Evolutionary conservation across 2,797 vertebrate genomes (phyloP), one percentile per base, ranked within the genome.

Genomic region (Natrix natrix): DNA sequence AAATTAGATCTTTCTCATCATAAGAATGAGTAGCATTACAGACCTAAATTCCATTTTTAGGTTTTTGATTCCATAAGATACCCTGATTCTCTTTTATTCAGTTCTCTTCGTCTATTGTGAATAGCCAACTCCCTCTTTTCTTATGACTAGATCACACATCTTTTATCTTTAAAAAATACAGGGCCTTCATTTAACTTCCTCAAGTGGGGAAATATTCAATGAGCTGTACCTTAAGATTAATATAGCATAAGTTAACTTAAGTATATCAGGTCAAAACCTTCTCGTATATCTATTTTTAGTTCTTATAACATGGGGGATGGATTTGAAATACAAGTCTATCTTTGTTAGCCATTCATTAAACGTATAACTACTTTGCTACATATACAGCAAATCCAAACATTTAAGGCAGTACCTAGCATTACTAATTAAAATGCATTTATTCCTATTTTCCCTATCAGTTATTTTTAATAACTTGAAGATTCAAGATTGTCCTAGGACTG

Each of bases 171-270:
- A 55, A 90, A 92, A 11, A 94, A 93, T 95, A 95, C 95, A 96
- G 95, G 59, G 92, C 95, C 94, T 96, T 96, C 95, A 94, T 95
- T 95, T 93, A 28, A 88, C 22, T 94, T 94, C 91, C 0, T 0
- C 94, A 93, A 95, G 93, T 94, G 93, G 94, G 89, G 8, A 95
- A 93, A 94, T 94, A 66, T 94, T 57, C 87, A 10, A 0, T 90
- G 90, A 69, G 54, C 32, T 88, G 22, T n/a, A 88, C 3, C 54
- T 74, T 26, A 16, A 43, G 26, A 69, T 26, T 69, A 87, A 63
- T 61, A 91, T 22, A 54, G 16, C 16, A 54, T 57, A 10, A 52
- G 10, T 69, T 56, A 28, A 43, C 28, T 43, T 52, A 74, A 22
- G 10, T 43, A 20, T 37, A 37, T 14, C 32, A 88, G 61, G 14